Evolutionary conservation across 2,888 invertebrate species (phyloP), one percentile per base, ranked within the genome.

Genomic region (Cephonodes hylas): DNA sequence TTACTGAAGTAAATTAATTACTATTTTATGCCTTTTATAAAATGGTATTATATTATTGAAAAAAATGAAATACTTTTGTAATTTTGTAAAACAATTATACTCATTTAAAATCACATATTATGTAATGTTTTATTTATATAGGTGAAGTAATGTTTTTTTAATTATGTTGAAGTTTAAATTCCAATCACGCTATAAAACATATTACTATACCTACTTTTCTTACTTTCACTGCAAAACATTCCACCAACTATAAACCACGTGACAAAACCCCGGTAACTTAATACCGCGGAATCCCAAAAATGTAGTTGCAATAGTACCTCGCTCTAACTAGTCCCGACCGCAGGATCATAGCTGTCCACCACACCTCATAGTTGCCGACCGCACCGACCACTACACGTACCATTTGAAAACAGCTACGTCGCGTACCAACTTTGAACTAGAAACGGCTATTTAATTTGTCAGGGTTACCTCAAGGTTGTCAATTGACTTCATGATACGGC

Each of bases 201-300:
- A n/a, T n/a, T n/a, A n/a, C 1, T 38, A 13, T 10, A 38, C 34
- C 3, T 4, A 38, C 3, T n/a, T 38, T 38, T 38, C n/a, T n/a
- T 38, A 38, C 38, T 38, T 38, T 38, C 38, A 38, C 31, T 59
- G 62, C 45, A 63, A 38, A 62, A 60, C 61, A 62, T 63, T 38
- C 31, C 18, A 58, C 18, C 63, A 53, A 66, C 59, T 60, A 64
- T 64, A 60, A 59, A 59, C 58, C 59, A 60, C 62, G 53, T 60
- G 60, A 62, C 65, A 63, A 68, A 68, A 27, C 25, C n/a, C n/a
- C 15, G n/a, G 46, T 31, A 31, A 53, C 53, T 42, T 34, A 70
- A 81, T 73, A 79, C 82, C 72, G 62, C 83, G 81, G 75, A 73
- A 88, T 87, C 80, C 85, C 78, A 86, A 87, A 87, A 83, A 88